Base-by-base conservation (phyloP, 1,140 invertebrate species). In the Drosophila busckii region DNA sequence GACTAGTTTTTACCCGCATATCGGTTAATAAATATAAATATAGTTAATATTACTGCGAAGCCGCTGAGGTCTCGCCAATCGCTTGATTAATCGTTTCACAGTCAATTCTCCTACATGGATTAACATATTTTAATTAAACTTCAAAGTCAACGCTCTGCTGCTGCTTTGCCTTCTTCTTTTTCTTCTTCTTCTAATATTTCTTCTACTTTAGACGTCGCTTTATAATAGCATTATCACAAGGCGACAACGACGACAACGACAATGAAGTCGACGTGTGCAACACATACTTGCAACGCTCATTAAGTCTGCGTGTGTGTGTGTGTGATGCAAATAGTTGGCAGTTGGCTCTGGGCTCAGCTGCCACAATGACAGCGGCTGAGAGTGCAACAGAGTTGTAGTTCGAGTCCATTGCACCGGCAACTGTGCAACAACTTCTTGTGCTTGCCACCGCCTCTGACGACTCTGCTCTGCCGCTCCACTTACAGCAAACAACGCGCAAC, bases 281-380 rank as follows among this genome's bases (percentile, higher is more conserved):
- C 23, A 23, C n/a, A 37, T 45, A 42, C 22, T 45, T 63, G 37
- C 55, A 46, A 56, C 70, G 54, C 54, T 69, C 62, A 63, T 38
- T 54, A 69, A 56, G 15, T 53, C n/a, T 37, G 28, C 13, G 10
- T 15, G 26, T 32, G 20, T 40, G 9, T 35, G 17, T 53, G 31
- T 54, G 20, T 46, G 52, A 80, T 76, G 71, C 71, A 76, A 76
- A 73, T 80, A 78, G 71, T 71, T 78, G 73, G 73, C 71, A 68
- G 71, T 68, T 78, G 73, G 42, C 32, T 52, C 52, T 50, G 49
- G 73, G 42, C 32, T 52, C 52, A 56, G 49, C 61, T 70, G 68
- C 67, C 48, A 53, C 63, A 71, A 60, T 59, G 56, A 65, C 65
- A 63, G 53, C 53, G 64, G 50, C 54, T 65, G 49, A 49, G 54